phyloP scores from a whole-genome alignment of 2,113 vertebrate genomes.

The Labeo catla region DNA sequence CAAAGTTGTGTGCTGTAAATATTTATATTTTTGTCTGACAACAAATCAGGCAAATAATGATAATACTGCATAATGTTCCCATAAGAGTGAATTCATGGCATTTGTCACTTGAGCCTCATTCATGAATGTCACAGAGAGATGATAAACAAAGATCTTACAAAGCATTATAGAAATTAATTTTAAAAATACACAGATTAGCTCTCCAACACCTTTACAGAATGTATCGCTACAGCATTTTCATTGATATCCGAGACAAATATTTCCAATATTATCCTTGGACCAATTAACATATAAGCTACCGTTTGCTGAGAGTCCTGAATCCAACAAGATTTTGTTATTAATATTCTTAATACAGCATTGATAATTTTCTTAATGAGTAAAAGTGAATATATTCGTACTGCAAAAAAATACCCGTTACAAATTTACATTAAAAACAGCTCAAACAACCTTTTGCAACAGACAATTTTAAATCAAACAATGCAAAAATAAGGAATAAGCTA shows the following conservation, averaged over 20 bases:
- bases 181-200: neutral
- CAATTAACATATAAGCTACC: neutral
- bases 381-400: no score
- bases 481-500: neutral
- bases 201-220: neutral
- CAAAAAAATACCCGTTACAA: neutral
- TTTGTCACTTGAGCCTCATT: neutral
- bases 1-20: neutral
- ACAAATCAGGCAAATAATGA: neutral
- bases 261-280: neutral
- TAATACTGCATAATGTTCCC: neutral
- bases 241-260: no score
- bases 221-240: no score
- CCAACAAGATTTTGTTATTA: neutral
- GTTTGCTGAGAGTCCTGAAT: neutral
- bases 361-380: no score
- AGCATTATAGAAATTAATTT: neutral
- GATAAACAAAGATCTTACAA: neutral
- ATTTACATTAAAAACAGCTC: neutral
- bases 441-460: neutral
- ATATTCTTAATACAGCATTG: neutral
- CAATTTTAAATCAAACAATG: neutral
- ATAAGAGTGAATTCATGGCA: neutral
- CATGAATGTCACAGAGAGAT: neutral
- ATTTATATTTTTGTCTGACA: neutral